Evolutionary conservation across 2,113 vertebrate genomes (phyloP), one percentile per base, ranked within the genome.

Genomic region (Eulemur rufifrons): DNA sequence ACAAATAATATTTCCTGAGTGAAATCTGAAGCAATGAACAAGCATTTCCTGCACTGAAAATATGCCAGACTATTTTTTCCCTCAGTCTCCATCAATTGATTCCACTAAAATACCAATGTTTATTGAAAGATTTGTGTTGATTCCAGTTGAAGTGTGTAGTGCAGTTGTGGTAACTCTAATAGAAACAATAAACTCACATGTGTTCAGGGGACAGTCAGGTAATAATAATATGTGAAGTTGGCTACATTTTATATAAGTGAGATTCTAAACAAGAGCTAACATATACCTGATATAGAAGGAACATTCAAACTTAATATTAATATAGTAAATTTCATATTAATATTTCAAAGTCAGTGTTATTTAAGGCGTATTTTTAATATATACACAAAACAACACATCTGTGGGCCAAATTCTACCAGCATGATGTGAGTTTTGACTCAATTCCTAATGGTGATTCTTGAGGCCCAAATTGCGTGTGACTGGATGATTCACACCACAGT

Each of bases 241-340:
- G 0, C 32, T 42, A 81, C 21, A 6, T 64, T 76, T 92, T 25
- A 85, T 59, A 37, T 2, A 64, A 17, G 3, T 73, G 83, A 20
- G 1, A 50, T 86, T 77, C 52, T 91, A 25, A 63, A 54, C 12
- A 54, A n/a, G 14, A 86, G 23, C 2, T 20, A 84, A 37, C 6
- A 23, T 83, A 37, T 78, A 50, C 11, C 8, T 88, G 25, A 2
- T 29, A 73, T 23, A 69, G 5, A 2, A 66, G 23, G 9, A 7
- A 21, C 42, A 73, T 66, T 94, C 12, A 56, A 25, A 95, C 85
- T 63, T 42, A 86, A 34, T 92, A 78, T 63, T 42, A 86, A 34
- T 92, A 78, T 20, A 45, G 39, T 69, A 34, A 86, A 52, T 86
- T 95, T 81, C 34, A 59, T 68, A 45, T 45, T 69, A 84, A 77